phyloP scores from a whole-genome alignment of 2,797 vertebrate genomes.

The Malurus leucopterus region DNA sequence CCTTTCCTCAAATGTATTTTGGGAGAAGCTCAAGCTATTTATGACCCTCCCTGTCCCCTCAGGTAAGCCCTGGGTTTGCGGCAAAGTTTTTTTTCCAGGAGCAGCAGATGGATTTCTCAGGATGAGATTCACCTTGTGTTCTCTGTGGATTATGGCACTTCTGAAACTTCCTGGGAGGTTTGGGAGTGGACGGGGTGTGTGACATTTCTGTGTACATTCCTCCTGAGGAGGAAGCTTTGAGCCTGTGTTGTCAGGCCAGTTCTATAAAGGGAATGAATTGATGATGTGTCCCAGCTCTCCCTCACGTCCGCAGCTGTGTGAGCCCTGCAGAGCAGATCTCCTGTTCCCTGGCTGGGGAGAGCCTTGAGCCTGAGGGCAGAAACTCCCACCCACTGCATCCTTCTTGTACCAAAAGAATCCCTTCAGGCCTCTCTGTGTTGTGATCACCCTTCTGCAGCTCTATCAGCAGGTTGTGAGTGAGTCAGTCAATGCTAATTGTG shows the following conservation, averaged over 20 bases:
- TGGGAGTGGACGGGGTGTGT: slow-evolving; percentile 20
- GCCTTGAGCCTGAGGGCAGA: background rate
- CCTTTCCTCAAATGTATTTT: slow-evolving; percentile 40
- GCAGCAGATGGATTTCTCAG: slow-evolving; percentile 36
- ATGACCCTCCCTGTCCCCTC: slow-evolving; percentile 37
- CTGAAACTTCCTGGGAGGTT: slow-evolving; percentile 1
- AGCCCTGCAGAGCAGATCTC: background rate
- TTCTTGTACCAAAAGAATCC: background rate
- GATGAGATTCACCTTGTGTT: slow-evolving; percentile 38
- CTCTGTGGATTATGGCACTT: slow-evolving; percentile 35
- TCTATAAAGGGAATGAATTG: slow-evolving; percentile 14
- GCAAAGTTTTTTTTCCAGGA: slow-evolving; percentile 16
- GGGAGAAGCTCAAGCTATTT: slow-evolving; percentile 41
- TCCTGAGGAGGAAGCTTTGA: slow-evolving; percentile 41
- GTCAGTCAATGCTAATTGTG: background rate
- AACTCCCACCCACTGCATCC: background rate
- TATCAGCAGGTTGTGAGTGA: background rate
- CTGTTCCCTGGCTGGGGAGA: background rate
- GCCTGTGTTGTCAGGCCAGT: slow-evolving; percentile 17
- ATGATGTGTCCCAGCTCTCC: background rate
- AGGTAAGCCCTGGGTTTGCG: slow-evolving; percentile 45
- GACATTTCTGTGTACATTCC: slow-evolving; percentile 21
- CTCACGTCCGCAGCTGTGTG: background rate
- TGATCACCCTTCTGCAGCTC: background rate
- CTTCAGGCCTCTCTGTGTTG: background rate